Base-by-base conservation (phyloP, 2,888 invertebrate genomes). In the Oxyscelio sp. region DNA sequence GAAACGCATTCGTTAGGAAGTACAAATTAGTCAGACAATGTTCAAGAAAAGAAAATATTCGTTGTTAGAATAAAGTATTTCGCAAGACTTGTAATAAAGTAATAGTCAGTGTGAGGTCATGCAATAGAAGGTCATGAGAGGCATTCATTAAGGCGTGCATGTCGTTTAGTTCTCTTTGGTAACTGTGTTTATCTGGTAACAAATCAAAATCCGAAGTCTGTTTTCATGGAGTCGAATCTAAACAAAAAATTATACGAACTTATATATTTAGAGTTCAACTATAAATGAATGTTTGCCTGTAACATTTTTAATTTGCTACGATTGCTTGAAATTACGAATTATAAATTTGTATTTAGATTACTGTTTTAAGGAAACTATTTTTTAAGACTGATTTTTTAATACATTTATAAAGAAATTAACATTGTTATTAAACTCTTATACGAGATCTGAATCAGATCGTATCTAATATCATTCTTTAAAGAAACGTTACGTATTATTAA, bases 81-180 rank as follows among this genome's bases (percentile, higher is more conserved):
- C 17, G 34, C 54, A 82, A 70, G 54, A 38, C 43, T 54, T 52
- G 66, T 48, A 68, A 74, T 58, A 52, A 68, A 83, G 52, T 43
- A 43, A 56, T 40, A 66, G 56, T 40, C 4, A 58, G 17, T 78
- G 81, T 84, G 78, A 59, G 43, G 19, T 52, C 70, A 83, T 83
- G 83, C 83, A 75, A 34, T 59, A 63, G 71, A 83, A 77, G 74
- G 70, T 63, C 50, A 65, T 65, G 63, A 71, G 61, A 87, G 52
- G 79, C 87, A 88, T 83, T 71, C 86, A 74, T 83, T 75, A 79
- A 79, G 83, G 81, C 90, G 91, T 90, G 89, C 88, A 85, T 9
- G 22, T 56, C 22, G 40, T 38, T 65, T 8, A 15, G 19, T 52
- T 13, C 17, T 66, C 38, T 52, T 66, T 19, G 40, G 43, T 54